A percentile compares a stretch with the other conserved stretches of the same genome.
Evolutionary conservation across 2,797 vertebrate species (phyloP).

Genomic region (Melanogrammus aeglefinus): DNA sequence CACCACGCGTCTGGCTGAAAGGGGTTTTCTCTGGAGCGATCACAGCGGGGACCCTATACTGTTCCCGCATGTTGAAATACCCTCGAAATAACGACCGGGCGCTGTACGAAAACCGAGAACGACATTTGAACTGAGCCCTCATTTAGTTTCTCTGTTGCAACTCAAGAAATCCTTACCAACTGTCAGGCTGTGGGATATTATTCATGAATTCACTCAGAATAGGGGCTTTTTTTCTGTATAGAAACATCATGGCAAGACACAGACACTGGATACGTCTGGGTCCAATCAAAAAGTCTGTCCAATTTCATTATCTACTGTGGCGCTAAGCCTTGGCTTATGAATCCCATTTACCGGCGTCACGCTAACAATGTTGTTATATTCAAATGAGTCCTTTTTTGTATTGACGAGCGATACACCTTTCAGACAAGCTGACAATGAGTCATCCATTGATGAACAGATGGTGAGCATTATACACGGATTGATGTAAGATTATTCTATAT

Average conservation of each 20-base stretch:
- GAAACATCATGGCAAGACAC: background rate
- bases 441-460: background rate
- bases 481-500: too few species aligned
- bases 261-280: background rate
- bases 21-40: background rate
- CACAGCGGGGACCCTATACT: background rate
- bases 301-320: background rate
- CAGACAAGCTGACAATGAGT: background rate
- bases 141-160: slow-evolving; percentile 1
- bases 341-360: background rate
- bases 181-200: background rate
- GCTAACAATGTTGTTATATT: background rate
- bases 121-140: background rate
- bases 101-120: background rate
- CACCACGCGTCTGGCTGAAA: background rate
- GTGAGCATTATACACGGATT: background rate
- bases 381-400: background rate
- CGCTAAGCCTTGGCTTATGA: background rate
- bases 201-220: background rate
- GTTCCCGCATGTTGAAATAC: background rate
- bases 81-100: background rate
- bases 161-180: background rate
- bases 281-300: slow-evolving; percentile 4
- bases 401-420: background rate
- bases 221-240: background rate